Evolutionary conservation across 2,888 invertebrate genomes (phyloP).

Genomic region (Zeuzera pyrina): DNA sequence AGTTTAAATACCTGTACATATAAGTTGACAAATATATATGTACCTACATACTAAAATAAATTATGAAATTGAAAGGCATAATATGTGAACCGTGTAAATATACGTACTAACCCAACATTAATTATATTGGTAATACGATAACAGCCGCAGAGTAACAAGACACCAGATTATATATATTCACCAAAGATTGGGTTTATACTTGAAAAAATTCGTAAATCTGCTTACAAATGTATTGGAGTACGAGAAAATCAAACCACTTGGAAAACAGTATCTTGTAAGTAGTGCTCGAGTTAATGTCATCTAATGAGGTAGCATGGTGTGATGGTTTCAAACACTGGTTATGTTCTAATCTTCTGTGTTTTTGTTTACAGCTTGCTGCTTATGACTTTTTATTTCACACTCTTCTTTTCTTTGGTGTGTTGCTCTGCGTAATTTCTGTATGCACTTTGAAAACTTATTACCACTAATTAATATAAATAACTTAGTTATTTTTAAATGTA

Average conservation of each 20-base stretch:
- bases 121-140: slow-evolving; percentile 54
- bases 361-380: slow-evolving; percentile 41
- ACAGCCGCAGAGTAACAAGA: slow-evolving; percentile 55
- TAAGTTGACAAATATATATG: neutral
- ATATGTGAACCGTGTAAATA: slow-evolving; percentile 21
- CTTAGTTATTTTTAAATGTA: too few species aligned
- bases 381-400: slow-evolving; percentile 29
- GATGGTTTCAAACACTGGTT: slow-evolving; percentile 46
- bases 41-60: neutral
- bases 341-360: slow-evolving; percentile 23
- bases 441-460: too few species aligned
- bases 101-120: slow-evolving; percentile 49
- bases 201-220: slow-evolving; percentile 31
- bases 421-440: slow-evolving; percentile 47
- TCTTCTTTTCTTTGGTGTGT: slow-evolving; percentile 48
- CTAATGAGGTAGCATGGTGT: slow-evolving; percentile 61
- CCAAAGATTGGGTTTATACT: slow-evolving; percentile 63
- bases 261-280: slow-evolving; percentile 48
- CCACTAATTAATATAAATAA: too few species aligned
- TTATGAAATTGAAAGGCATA: slow-evolving; percentile 46
- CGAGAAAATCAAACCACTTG: slow-evolving; percentile 27
- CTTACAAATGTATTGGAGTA: slow-evolving; percentile 41
- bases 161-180: slow-evolving; percentile 42
- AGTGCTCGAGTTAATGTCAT: slow-evolving; percentile 46
- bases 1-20: slow-evolving; percentile 3